Conservation (phyloP, 2,888 invertebrate genomes). For the Drosophila subquinaria region DNA sequence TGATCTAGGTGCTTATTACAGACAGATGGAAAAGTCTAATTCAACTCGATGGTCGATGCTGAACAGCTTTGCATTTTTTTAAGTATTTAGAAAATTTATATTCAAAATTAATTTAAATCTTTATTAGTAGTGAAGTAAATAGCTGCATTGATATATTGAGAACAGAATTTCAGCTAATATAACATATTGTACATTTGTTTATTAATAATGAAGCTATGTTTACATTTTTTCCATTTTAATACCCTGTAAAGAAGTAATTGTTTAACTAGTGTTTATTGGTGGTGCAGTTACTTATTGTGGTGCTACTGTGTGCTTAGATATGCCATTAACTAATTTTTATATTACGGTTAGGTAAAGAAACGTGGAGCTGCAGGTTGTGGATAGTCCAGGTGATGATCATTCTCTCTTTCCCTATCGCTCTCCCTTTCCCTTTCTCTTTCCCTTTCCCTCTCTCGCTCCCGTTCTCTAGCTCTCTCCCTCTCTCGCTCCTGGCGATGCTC, state of each 20-base stretch:
- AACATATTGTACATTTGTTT: neutral
- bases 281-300: slow-evolving; percentile 60
- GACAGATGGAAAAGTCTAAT: too few relatives aligned
- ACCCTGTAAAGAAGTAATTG: slow-evolving; percentile 10
- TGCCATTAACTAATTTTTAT: slow-evolving; percentile 10
- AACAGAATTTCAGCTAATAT: neutral
- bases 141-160: neutral
- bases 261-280: neutral
- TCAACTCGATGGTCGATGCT: too few relatives aligned
- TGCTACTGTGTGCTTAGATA: slow-evolving; percentile 52
- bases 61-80: too few relatives aligned
- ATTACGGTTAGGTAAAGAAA: slow-evolving; percentile 58
- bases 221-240: neutral
- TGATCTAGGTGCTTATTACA: too few relatives aligned
- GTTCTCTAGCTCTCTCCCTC: slow-evolving; percentile 10
- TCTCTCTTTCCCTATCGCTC: slow-evolving; percentile 3
- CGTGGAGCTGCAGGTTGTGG: slow-evolving; percentile 15
- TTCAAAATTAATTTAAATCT: neutral
- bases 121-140: too few relatives aligned
- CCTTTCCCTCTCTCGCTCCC: slow-evolving; percentile 12
- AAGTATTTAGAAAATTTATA: too few relatives aligned
- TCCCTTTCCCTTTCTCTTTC: neutral
- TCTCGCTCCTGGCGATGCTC: slow-evolving; percentile 34
- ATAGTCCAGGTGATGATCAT: slow-evolving; percentile 20
- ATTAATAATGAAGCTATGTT: neutral